A percentile compares a stretch with the other conserved stretches of the same genome.
Conservation (phyloP, 1,140 invertebrate species). For the Rhagoletis pomonella region DNA sequence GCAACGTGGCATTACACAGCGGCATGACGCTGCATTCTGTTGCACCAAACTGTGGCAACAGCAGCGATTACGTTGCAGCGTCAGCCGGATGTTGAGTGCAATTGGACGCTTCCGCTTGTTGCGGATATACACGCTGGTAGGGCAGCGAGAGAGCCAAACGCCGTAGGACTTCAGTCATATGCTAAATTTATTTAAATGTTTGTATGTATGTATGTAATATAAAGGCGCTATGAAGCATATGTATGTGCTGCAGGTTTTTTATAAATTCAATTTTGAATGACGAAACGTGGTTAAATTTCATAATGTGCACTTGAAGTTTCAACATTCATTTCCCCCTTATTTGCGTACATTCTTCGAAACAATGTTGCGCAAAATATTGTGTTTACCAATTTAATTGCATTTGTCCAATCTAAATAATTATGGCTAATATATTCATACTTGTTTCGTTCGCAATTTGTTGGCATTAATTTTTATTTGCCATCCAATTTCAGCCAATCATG, state of each 20-base stretch:
- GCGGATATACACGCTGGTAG: conserved; percentile 27
- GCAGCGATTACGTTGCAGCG: neutral
- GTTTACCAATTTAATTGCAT: conserved; percentile 28
- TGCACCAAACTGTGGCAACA: neutral
- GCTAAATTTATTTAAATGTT: conserved; percentile 11
- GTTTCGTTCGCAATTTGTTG: conserved; percentile 10
- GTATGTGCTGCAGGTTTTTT: too few species aligned
- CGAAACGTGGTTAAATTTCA: too few species aligned
- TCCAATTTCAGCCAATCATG: neutral
- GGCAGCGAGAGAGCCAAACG: neutral
- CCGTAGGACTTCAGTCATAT: neutral
- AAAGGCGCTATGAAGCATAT: too few species aligned
- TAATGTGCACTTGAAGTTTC: too few species aligned
- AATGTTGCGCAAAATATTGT: conserved; percentile 1
- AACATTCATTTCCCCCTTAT: too few species aligned
- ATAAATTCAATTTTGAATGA: too few species aligned
- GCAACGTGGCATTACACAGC: conserved; percentile 2
- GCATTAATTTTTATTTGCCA: conserved; percentile 2
- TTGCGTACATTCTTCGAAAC: too few species aligned
- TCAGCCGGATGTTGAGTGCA: conserved; percentile 32
- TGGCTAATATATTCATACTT: neutral
- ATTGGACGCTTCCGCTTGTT: conserved; percentile 47
- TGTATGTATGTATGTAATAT: too few species aligned
- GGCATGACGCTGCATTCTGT: conserved; percentile 5
- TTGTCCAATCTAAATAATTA: conserved; percentile 14